Percentiles rank a stretch among this genome's conserved stretches.
Evolutionary conservation across 2,888 invertebrate genomes (phyloP).

Genomic region (Catocala sponsa): DNA sequence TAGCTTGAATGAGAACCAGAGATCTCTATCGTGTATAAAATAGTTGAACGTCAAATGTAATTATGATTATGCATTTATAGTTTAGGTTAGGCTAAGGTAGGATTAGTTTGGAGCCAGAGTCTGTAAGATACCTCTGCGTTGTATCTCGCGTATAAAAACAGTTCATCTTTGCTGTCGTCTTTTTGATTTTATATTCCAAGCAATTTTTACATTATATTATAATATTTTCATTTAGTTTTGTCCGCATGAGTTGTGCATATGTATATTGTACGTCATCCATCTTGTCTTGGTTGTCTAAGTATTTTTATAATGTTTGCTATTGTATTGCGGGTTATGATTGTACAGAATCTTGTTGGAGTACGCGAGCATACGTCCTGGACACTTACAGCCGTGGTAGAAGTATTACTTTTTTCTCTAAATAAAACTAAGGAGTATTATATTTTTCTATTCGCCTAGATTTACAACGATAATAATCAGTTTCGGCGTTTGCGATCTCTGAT

Average conservation of each 20-base stretch:
- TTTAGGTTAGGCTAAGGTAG: constrained; percentile 35
- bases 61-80: constrained; percentile 52
- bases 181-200: too few relatives aligned
- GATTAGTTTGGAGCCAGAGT: constrained; percentile 42
- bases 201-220: too few relatives aligned
- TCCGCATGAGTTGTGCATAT: too few relatives aligned
- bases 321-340: too few relatives aligned
- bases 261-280: too few relatives aligned
- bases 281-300: too few relatives aligned
- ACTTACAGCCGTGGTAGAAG: constrained; percentile 50
- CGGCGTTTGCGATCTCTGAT: constrained; percentile 63
- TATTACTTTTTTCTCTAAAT: constrained; percentile 56
- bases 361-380: constrained; percentile 48
- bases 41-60: constrained; percentile 41
- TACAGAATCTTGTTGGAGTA: constrained; percentile 8
- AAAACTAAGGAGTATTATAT: constrained; percentile 61
- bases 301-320: too few relatives aligned
- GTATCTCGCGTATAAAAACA: constrained; percentile 31
- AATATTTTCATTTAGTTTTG: too few relatives aligned
- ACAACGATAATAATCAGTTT: constrained; percentile 62
- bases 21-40: constrained; percentile 52
- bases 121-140: constrained; percentile 30
- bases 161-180: too few relatives aligned
- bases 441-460: constrained; percentile 65
- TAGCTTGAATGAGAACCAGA: constrained; percentile 36